Base-by-base conservation (phyloP, 1,140 invertebrate genomes). In the Doryteuthis pealeii region DNA sequence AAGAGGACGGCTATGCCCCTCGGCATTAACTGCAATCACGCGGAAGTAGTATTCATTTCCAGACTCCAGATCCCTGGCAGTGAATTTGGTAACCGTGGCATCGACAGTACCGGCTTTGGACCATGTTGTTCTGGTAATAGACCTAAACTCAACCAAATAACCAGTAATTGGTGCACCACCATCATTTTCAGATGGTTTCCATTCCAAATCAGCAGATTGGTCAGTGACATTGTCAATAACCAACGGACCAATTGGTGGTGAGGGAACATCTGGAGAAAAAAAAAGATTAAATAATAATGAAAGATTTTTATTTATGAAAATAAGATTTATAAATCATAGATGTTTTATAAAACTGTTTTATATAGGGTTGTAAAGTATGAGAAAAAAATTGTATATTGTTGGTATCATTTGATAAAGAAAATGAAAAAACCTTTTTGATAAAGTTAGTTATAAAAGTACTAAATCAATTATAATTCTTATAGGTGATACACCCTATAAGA, bases 131-230 rank as follows among this genome's bases (percentile, higher is more conserved):
- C 31, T 70, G 43, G 62, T 71, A 73, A 79, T 74, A 58, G 99
- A 31, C 89, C 83, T 97, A 95, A 96, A 97, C 87, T 98, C 96
- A 26, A 98, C 92, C 32, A 93, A 89, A 82, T 98, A 99, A 84
- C 95, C 92, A 0, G 93, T 93, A n/a, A 99, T 91, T 10, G 96
- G 96, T 78, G 94, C 94, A 74, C 97, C 97, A 79, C 97, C 97
- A 88, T 98, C 93, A 86, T 99, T 96, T 78, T 90, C 89, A 15
- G 97, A 96, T 84, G 93, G 92, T 82, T 94, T 92, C 97, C 97
- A 99, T 12, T 92, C 90, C 22, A 99, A 87, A 93, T 54, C 96
- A 91, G 54, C 92, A 91, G 78, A 96, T 72, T 78, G 73, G 79
- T 85, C 66, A 77, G 79, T 77, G 72, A 84, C 83, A 81, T 89